Base-by-base conservation (phyloP, 1,140 invertebrate genomes). In the Oncopeltus fasciatus region DNA sequence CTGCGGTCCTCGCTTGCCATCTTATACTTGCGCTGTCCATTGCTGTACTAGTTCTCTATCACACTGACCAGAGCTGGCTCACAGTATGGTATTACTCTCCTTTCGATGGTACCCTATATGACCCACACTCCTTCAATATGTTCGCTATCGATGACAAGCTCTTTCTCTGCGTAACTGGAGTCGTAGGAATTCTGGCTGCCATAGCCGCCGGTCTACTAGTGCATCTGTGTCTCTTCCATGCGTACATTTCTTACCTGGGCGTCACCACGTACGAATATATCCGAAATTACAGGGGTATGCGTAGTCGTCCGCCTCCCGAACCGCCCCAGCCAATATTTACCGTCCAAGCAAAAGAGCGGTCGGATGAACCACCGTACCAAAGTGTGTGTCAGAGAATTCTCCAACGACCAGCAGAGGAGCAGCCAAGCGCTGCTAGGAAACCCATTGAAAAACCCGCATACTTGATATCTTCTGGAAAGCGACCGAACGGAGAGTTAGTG, bases 231-330 rank as follows among this genome's bases (percentile, higher is more conserved):
- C 85, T 87, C 71, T 93, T 93, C 74, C 90, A 94, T 74, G 82
- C 90, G 47, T 93, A 92, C 73, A 90, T 92, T 69, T 85, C 84
- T 9, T 81, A 84, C 64, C 74, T 90, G 59, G 90, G 90, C 0
- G 74, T 93, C 18, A 92, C 90, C 5, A 95, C 91, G 0, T 95
- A 92, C 72, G 91, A 94, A 71, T 95, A 92, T 71, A 85, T 90
- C 46, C 71, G 82, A 1, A 81, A 78, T 59, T 81, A 83, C 67
- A 72, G 82, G 3, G 60, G 66, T 38, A 53, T 67, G 43, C 51
- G 53, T 16, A 31, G 57, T 9, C 28, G 27, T 29, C 11, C 51
- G 1, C 20, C 26, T 1, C 49, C 49, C 2, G 18, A 57, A 2
- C 31, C 47, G 51, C 65, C 65, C 59, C 31, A 60, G 31, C 51